phyloP scores from a whole-genome alignment of 2,113 vertebrate species.

The Urocynchramus pylzowi region DNA sequence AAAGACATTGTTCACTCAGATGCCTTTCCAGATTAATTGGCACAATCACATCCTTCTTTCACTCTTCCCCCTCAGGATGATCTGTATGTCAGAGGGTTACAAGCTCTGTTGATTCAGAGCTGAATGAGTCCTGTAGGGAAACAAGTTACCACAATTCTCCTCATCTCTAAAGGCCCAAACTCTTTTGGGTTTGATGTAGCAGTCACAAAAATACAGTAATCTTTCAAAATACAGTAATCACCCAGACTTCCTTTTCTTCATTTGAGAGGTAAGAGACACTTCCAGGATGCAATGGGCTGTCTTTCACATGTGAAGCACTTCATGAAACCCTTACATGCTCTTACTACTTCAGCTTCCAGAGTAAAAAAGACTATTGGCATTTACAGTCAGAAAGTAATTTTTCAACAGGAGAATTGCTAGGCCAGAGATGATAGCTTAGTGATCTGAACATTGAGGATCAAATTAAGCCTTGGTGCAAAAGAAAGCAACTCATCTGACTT shows the following conservation, averaged over 20 bases:
- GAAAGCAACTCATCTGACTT: background rate
- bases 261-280: background rate
- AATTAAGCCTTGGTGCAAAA: constrained; percentile 5
- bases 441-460: background rate
- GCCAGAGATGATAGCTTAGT: constrained; percentile 11
- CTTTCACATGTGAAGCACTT: background rate
- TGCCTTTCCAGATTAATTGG: constrained; percentile 66
- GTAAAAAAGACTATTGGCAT: background rate
- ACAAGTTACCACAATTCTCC: background rate
- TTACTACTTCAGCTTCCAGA: background rate
- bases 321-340: background rate
- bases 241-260: background rate
- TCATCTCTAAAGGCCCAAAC: constrained; percentile 1
- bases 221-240: too few relatives aligned
- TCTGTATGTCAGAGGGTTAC: constrained; percentile 40
- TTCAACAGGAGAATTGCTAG: background rate
- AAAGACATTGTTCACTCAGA: constrained; percentile 37
- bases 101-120: constrained; percentile 51
- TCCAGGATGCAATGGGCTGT: background rate
- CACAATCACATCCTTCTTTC: constrained; percentile 62
- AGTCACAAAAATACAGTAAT: constrained; percentile 6
- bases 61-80: constrained; percentile 23
- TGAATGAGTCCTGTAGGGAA: constrained; percentile 22
- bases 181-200: background rate
- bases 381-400: background rate